Conservation (phyloP, 2,797 vertebrate species). For the Phalanger gymnotis region DNA sequence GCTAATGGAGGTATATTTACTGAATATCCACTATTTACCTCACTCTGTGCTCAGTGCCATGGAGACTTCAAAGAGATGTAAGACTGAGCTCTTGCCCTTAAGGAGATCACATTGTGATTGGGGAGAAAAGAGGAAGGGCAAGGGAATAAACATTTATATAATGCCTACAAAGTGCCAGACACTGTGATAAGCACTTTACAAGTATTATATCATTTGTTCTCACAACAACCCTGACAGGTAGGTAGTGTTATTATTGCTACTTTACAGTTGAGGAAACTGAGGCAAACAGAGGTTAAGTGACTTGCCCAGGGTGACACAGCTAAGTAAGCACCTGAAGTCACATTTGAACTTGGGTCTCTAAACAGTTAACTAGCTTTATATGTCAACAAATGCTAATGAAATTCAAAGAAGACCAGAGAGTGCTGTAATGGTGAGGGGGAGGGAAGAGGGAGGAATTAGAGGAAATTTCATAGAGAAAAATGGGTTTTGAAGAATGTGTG, state of each 20-base stretch:
- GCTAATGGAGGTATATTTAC: neutral
- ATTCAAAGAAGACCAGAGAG: too few species aligned
- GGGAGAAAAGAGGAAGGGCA: neutral
- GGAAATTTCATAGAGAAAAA: neutral
- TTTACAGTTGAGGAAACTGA: too few species aligned
- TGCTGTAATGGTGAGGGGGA: neutral
- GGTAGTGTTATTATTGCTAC: too few species aligned
- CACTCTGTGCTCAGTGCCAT: neutral
- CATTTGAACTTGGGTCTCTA: too few species aligned
- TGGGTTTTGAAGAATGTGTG: neutral
- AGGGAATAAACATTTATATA: neutral
- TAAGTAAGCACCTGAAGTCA: too few species aligned
- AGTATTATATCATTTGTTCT: neutral
- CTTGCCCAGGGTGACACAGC: too few species aligned
- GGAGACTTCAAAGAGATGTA: neutral
- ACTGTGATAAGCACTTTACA: neutral
- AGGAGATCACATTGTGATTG: neutral
- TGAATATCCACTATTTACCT: neutral
- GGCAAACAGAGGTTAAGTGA: too few species aligned
- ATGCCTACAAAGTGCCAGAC: neutral
- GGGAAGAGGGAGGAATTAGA: neutral
- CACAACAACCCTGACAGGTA: neutral
- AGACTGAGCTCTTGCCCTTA: neutral
- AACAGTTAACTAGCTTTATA: too few species aligned
- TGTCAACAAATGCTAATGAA: too few species aligned